These are phyloP conservation scores for Hedychridium roseum DNA, from an alignment of 2,888 invertebrate species.

Conservation along the genomic window DNA sequence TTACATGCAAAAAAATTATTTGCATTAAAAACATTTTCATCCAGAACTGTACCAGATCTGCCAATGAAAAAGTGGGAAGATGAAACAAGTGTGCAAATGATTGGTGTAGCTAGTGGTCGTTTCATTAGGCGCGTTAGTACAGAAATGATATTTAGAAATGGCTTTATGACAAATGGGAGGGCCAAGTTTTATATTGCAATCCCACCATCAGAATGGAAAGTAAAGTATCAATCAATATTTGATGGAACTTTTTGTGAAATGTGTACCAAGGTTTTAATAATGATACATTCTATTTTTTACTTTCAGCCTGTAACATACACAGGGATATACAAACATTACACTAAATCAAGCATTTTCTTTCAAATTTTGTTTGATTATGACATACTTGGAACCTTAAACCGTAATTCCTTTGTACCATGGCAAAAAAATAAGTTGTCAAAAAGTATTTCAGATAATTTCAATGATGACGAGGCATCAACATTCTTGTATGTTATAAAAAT, in stretches of 20 bases:
- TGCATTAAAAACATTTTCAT: conserved; percentile 67
- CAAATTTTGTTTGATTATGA: conserved; percentile 74
- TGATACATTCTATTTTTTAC: conserved; percentile 5
- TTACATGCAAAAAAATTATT: conserved; percentile 69
- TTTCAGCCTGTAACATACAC: conserved; percentile 15
- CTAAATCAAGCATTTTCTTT: conserved; percentile 71
- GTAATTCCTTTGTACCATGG: conserved; percentile 74
- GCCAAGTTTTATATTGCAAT: conserved; percentile 72
- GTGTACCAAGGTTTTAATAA: neutral
- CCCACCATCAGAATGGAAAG: conserved; percentile 70
- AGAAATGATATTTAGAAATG: conserved; percentile 69
- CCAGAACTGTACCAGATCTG: conserved; percentile 69
- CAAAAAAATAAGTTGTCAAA: too few species aligned
- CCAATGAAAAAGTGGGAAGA: conserved; percentile 64
- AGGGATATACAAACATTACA: conserved; percentile 59
- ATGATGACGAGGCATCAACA: conserved; percentile 40
- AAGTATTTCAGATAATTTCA: neutral
- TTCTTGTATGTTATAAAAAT: conserved; percentile 75
- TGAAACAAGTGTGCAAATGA: conserved; percentile 68
- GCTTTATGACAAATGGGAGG: conserved; percentile 68
- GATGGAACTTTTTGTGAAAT: conserved; percentile 2
- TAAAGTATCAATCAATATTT: conserved; percentile 59
- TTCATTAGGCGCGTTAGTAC: conserved; percentile 73
- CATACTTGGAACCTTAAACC: conserved; percentile 65
- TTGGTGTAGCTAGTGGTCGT: conserved; percentile 69